Percentiles rank a stretch among this genome's conserved stretches.
phyloP scores from a whole-genome alignment of 2,888 invertebrate species.

The Dasypogon diadema region DNA sequence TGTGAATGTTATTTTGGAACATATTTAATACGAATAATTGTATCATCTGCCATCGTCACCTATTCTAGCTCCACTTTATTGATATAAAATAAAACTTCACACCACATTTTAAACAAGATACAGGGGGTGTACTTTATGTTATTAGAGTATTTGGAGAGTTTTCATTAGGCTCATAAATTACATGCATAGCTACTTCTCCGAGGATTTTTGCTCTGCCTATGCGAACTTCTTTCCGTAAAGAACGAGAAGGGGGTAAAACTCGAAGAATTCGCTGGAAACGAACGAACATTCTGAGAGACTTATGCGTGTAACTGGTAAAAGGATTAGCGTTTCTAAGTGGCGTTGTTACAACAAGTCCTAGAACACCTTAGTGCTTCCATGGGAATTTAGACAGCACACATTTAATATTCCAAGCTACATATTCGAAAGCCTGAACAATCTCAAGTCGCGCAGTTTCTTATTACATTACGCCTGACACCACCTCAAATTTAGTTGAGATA shows the following conservation, averaged over 20 bases:
- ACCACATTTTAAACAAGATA: not conserved
- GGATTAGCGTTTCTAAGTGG: slow-evolving; percentile 17
- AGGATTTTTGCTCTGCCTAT: no score
- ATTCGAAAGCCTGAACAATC: no score
- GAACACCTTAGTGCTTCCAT: not conserved
- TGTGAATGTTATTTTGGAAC: not conserved
- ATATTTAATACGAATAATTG: slow-evolving; percentile 4
- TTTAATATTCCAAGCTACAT: no score
- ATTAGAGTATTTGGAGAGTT: not conserved
- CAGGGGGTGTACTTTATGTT: not conserved
- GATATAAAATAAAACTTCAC: not conserved
- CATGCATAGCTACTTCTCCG: not conserved
- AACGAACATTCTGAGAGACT: not conserved
- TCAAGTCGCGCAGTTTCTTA: slow-evolving; percentile 6
- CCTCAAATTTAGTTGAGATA: slow-evolving; percentile 40
- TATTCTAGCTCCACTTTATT: not conserved
- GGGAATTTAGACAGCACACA: not conserved
- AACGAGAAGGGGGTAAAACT: not conserved
- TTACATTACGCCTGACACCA: slow-evolving; percentile 46
- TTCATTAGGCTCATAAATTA: not conserved
- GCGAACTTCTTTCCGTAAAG: not conserved
- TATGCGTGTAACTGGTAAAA: slow-evolving; percentile 8
- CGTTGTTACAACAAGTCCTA: not conserved
- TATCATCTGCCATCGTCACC: not conserved
- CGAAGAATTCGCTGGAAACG: not conserved